Percentiles rank a stretch among this genome's conserved stretches.
Conservation (phyloP, 1,140 invertebrate genomes). For the Pissodes strobi region DNA sequence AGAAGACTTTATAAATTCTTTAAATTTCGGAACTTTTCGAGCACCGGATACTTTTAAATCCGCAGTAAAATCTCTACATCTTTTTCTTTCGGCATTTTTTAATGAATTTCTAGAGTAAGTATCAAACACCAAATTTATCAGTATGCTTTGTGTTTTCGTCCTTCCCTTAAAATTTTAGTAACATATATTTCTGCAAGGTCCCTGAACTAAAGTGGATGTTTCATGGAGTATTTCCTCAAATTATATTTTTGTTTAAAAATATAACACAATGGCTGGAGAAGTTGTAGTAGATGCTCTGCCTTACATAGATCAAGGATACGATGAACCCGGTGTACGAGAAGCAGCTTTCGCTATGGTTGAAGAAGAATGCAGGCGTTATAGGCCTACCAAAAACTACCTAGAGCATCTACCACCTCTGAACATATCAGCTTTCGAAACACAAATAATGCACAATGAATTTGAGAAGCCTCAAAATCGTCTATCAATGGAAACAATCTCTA, state of each 20-base stretch:
- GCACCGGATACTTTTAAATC: too few relatives aligned
- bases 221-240: too few relatives aligned
- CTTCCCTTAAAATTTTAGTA: too few relatives aligned
- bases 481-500: slow-evolving; percentile 95
- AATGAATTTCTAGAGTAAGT: too few relatives aligned
- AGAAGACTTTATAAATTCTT: too few relatives aligned
- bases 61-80: too few relatives aligned
- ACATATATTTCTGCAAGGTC: too few relatives aligned
- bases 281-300: slow-evolving; percentile 93
- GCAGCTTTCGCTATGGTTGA: slow-evolving; percentile 95
- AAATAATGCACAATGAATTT: slow-evolving; percentile 90
- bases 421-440: slow-evolving; percentile 87
- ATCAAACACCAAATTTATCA: too few relatives aligned
- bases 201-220: too few relatives aligned
- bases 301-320: slow-evolving; percentile 96
- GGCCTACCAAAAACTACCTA: slow-evolving; percentile 96
- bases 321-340: slow-evolving; percentile 92
- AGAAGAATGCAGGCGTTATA: slow-evolving; percentile 92
- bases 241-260: slow-evolving; percentile 74
- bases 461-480: slow-evolving; percentile 86
- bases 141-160: too few relatives aligned
- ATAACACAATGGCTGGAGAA: slow-evolving; percentile 60
- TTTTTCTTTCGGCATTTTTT: too few relatives aligned
- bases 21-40: too few relatives aligned
- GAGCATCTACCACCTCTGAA: slow-evolving; percentile 84